Percentiles rank a stretch among this genome's conserved stretches.
phyloP scores from a whole-genome alignment of 2,113 vertebrate genomes.

The Merops nubicus region DNA sequence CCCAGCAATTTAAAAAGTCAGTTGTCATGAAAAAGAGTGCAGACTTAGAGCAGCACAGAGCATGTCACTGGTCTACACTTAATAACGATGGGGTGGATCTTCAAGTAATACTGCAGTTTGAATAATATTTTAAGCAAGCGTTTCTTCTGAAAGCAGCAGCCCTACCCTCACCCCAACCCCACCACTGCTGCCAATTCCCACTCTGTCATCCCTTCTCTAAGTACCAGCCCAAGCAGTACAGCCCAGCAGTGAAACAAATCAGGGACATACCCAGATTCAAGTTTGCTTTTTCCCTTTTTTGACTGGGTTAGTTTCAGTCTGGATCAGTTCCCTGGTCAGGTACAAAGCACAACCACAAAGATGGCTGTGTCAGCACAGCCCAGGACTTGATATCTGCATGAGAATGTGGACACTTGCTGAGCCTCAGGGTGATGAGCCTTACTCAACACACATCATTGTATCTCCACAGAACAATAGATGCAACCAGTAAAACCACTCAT shows the following conservation, averaged over 20 bases:
- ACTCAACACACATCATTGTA: too few relatives aligned
- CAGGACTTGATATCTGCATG: neutral
- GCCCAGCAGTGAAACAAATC: neutral
- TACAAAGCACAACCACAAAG: neutral
- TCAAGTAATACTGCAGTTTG: neutral
- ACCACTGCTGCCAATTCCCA: neutral
- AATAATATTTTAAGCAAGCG: neutral
- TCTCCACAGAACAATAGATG: too few relatives aligned
- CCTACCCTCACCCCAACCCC: neutral
- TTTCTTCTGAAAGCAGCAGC: neutral
- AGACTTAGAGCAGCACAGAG: neutral
- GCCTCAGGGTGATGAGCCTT: neutral
- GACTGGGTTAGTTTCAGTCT: neutral
- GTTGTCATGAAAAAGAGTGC: neutral
- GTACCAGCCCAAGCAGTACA: neutral
- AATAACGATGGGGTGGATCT: neutral
- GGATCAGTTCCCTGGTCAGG: neutral
- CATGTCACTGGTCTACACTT: neutral
- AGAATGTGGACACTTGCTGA: neutral
- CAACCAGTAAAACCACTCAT: neutral
- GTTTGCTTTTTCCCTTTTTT: neutral
- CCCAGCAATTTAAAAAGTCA: neutral
- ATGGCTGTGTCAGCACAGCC: accelerated
- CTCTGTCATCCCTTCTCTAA: neutral
- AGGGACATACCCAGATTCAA: neutral